Base-by-base conservation (phyloP, 23 tunicate species). In the Clavelina lepadiformis region DNA sequence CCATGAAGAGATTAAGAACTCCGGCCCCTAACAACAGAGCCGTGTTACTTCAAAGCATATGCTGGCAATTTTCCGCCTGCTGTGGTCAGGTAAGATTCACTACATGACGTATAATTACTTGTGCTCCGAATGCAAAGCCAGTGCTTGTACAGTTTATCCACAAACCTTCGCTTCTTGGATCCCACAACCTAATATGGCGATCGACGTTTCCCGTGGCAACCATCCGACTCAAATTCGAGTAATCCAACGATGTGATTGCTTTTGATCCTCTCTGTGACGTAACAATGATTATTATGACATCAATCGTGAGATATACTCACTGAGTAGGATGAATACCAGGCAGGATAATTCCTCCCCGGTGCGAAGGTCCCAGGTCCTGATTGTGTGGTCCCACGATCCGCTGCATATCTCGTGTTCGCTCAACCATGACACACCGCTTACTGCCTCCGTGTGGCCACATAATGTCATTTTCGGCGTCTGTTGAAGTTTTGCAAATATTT, bases 141-240 rank as follows among this genome's bases (percentile, higher is more conserved):
- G 15, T 55, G 21, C 77, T 15, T 35, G 24, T 67, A 38, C 56
- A n/a, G n/a, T n/a, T n/a, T n/a, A n/a, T n/a, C n/a, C n/a, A n/a
- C n/a, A n/a, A n/a, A 72, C 71, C 79, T 38, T 65, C 41, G 23
- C 81, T 68, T 56, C 98, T 35, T 0, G 98, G 94, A 47, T 93
- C 98, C 98, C 94, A 93, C 23, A 93, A 24, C n/a, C 98, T 73
- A 21, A 93, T 63, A 58, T 93, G 94, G 0, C 98, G 65, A 56
- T 93, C 98, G 1, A 79, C 45, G 51, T 68, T 75, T 47, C 98
- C 98, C 4, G 98, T 78, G 5, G 70, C 98, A 15, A 93, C 20
- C 25, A 76, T 68, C 7, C 51, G 64, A 51, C 56, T 81, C 3
- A 51, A 34, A 4, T 35, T 56, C 2, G 97, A 89, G 65, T 89